Evolutionary conservation across 2,797 vertebrate genomes (phyloP).

Genomic region (Peromyscus nudipes): DNA sequence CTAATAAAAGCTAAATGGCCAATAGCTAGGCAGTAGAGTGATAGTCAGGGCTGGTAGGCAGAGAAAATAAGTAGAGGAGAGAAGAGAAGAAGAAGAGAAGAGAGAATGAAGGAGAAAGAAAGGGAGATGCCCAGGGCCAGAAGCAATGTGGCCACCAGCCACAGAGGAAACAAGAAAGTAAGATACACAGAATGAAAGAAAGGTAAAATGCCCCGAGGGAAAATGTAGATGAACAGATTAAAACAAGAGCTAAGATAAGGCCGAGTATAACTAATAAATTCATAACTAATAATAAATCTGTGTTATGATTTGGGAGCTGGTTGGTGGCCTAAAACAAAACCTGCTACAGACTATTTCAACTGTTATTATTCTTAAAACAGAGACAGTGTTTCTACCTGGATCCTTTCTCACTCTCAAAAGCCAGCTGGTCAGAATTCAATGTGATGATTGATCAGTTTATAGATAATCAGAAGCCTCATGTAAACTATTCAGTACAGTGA

Average conservation of each 20-base stretch:
- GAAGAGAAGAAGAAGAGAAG: background rate
- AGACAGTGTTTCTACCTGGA: background rate
- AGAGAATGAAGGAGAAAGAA: background rate
- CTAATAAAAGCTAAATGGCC: background rate
- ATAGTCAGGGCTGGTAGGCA: background rate
- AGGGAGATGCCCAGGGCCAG: background rate
- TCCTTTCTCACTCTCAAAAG: background rate
- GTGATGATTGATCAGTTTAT: background rate
- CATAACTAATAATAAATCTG: background rate
- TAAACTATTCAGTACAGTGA: background rate
- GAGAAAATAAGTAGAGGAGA: background rate
- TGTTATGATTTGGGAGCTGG: background rate
- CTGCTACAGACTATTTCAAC: background rate
- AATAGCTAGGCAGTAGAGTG: background rate
- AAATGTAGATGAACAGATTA: background rate
- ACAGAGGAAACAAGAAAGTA: background rate
- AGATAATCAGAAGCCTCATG: background rate
- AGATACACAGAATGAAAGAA: background rate
- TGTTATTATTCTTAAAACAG: background rate
- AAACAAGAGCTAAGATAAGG: too few species aligned
- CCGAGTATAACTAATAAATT: too few species aligned
- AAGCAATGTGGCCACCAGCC: accelerated
- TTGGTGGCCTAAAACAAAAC: background rate
- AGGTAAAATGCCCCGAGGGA: background rate
- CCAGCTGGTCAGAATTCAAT: background rate